These are phyloP conservation scores for Pitta sordida DNA, from an alignment of 2,113 vertebrate genomes.

Conservation along the genomic window DNA sequence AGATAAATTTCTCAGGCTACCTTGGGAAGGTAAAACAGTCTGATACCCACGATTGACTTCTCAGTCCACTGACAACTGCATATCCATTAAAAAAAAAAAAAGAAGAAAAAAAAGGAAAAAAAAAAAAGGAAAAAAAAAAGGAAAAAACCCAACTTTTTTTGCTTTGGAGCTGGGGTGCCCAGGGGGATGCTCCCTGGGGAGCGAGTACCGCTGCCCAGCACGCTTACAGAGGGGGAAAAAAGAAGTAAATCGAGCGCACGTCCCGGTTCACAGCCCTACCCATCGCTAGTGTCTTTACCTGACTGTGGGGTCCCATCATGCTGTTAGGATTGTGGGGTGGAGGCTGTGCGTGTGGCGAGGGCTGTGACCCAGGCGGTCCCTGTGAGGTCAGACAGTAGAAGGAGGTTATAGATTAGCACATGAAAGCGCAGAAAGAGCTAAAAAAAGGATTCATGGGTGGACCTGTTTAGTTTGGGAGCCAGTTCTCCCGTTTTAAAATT, in stretches of 20 bases:
- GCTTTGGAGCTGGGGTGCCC: not conserved
- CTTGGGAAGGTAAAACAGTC: constrained; percentile 42
- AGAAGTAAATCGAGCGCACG: constrained; percentile 35
- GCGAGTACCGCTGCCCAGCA: constrained; percentile 45
- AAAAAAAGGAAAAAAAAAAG: not conserved
- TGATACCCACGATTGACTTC: constrained; percentile 32
- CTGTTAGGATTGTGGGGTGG: constrained; percentile 99
- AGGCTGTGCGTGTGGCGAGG: constrained; percentile 97
- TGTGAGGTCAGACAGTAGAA: constrained; percentile 86
- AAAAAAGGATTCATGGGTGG: constrained; percentile 66
- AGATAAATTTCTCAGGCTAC: constrained; percentile 36
- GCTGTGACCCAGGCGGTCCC: constrained; percentile 98
- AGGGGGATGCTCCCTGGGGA: not conserved
- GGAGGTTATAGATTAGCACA: constrained; percentile 78
- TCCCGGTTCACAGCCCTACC: constrained; percentile 61
- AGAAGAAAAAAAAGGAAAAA: not conserved
- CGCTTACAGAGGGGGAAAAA: not conserved
- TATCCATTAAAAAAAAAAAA: not conserved
- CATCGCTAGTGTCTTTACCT: constrained; percentile 85
- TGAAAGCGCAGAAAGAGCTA: constrained; percentile 77
- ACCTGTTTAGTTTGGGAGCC: constrained; percentile 50
- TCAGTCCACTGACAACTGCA: constrained; percentile 39
- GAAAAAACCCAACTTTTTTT: not conserved
- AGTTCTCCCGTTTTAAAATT: not conserved
- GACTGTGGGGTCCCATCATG: constrained; percentile 99